Evolutionary conservation across 2,797 vertebrate genomes (phyloP).

Genomic region (Catharus ustulatus): DNA sequence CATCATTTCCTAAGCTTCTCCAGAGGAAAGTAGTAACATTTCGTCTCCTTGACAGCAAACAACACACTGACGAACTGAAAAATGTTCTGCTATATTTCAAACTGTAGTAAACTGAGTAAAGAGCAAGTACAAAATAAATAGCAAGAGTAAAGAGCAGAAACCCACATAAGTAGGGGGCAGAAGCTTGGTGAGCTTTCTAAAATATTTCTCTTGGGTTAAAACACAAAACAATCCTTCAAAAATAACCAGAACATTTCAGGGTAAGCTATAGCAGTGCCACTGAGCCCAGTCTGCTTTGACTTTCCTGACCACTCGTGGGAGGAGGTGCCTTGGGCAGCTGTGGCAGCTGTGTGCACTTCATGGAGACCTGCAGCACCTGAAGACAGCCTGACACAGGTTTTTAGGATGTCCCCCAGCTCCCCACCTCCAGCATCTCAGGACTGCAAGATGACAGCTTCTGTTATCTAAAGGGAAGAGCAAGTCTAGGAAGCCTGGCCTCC

Average conservation of each 20-base stretch:
- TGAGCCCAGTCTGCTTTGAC: not conserved
- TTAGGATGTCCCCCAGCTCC: not conserved
- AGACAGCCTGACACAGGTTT: not conserved
- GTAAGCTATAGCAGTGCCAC: not conserved
- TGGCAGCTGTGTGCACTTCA: not conserved
- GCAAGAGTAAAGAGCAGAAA: slow-evolving; percentile 64
- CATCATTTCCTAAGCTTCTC: slow-evolving; percentile 73
- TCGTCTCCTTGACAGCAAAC: slow-evolving; percentile 74
- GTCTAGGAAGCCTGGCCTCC: not conserved
- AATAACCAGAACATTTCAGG: not conserved
- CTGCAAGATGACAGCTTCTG: not conserved
- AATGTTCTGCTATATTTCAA: slow-evolving; percentile 71
- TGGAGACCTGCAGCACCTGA: not conserved
- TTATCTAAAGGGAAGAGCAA: not conserved
- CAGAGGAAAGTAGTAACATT: slow-evolving; percentile 70
- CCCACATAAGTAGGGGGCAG: slow-evolving; percentile 57
- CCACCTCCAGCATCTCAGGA: not conserved
- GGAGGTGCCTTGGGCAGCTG: not conserved
- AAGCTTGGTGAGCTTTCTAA: slow-evolving; percentile 51
- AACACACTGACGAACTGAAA: slow-evolving; percentile 67
- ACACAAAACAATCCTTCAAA: slow-evolving; percentile 43
- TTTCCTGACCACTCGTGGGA: not conserved
- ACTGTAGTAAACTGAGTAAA: slow-evolving; percentile 62
- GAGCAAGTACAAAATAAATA: slow-evolving; percentile 70
- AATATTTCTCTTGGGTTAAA: slow-evolving; percentile 50